Conservation (phyloP, 2,797 vertebrate species). For the Halcyon chelicuti region DNA sequence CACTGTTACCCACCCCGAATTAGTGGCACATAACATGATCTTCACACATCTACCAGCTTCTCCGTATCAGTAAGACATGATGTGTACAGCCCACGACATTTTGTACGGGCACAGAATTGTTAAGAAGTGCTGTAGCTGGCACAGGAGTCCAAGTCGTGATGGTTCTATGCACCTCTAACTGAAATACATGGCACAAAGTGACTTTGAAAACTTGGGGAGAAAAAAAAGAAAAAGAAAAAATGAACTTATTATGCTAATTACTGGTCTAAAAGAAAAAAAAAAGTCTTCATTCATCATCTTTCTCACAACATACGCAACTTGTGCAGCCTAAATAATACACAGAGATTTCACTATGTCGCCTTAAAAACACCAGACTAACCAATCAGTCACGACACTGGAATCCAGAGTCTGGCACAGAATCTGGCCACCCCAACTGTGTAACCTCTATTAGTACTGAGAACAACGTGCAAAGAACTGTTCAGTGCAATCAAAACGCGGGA, state of each 20-base stretch:
- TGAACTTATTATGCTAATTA: not conserved
- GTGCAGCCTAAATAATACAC: not conserved
- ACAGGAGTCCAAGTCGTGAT: not conserved
- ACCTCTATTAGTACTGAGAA: not conserved
- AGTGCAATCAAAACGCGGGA: not conserved
- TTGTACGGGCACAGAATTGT: not conserved
- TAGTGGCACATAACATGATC: not conserved
- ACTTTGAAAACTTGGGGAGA: not conserved
- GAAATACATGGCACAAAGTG: not conserved
- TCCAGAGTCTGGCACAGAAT: not conserved
- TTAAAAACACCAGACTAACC: not conserved
- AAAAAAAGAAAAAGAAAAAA: fast-evolving
- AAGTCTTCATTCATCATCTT: not conserved
- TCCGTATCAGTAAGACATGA: not conserved
- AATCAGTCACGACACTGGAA: not conserved
- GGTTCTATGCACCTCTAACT: not conserved
- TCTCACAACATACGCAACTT: not conserved
- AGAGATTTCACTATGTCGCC: not conserved
- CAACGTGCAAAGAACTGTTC: not conserved
- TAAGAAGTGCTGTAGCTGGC: not conserved
- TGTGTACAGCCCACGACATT: not conserved
- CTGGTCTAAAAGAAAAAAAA: not conserved
- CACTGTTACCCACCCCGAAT: not conserved
- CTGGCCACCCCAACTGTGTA: not conserved
- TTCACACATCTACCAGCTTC: not conserved